Conservation (phyloP, 2,113 vertebrate species). For the Tachysurus vachellii region DNA sequence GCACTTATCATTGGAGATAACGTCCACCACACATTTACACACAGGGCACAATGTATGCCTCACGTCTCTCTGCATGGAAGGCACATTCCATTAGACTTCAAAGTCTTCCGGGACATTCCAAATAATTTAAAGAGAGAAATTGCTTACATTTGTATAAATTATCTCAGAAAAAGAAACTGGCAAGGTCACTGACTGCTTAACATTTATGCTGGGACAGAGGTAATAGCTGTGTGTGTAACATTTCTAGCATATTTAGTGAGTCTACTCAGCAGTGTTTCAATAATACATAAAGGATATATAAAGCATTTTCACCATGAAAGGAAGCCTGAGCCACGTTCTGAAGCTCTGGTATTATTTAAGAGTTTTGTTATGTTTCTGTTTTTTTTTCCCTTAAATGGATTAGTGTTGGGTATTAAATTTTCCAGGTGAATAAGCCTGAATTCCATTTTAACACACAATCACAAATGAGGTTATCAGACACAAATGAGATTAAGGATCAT, state of each 20-base stretch:
- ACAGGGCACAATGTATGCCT: constrained; percentile 30
- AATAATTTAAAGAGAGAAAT: constrained; percentile 57
- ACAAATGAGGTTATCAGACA: background rate
- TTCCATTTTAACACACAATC: background rate
- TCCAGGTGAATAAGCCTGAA: background rate
- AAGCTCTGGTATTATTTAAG: constrained; percentile 3
- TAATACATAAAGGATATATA: constrained; percentile 31
- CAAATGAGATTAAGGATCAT: background rate
- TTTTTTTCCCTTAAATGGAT: background rate
- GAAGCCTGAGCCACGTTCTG: background rate
- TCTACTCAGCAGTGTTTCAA: constrained; percentile 19
- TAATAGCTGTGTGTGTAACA: constrained; percentile 43
- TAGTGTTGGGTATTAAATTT: background rate
- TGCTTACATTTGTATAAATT: constrained; percentile 75
- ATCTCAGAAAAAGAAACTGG: constrained; percentile 60
- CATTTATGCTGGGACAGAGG: constrained; percentile 50
- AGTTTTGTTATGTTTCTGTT: background rate
- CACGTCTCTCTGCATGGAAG: constrained; percentile 44
- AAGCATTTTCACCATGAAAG: constrained; percentile 6
- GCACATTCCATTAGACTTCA: background rate
- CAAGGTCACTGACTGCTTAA: constrained; percentile 65
- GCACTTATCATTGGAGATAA: background rate
- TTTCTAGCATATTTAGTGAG: constrained; percentile 22
- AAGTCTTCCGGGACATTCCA: constrained; percentile 48
- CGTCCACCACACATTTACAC: background rate